These are phyloP conservation scores for Pseudochirops corinnae DNA, from an alignment of 2,797 vertebrate species.

Conservation along the genomic window DNA sequence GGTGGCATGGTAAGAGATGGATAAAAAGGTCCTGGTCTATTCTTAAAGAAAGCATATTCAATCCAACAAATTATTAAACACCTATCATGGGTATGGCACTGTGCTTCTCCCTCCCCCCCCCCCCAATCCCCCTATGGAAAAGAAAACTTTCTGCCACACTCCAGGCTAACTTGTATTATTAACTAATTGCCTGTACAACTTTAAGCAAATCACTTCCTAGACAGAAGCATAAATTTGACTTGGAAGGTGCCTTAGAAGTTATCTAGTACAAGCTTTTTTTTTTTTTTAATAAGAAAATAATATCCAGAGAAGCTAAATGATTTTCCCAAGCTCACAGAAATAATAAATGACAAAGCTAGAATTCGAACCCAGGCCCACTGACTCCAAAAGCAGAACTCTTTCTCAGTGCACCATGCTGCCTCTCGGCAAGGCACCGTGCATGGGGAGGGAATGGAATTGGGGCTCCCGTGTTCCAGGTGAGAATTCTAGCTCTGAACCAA, in stretches of 20 bases:
- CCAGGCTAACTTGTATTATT: background rate
- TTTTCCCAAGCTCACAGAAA: background rate
- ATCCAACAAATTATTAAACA: background rate
- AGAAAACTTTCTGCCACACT: background rate
- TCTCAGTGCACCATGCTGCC: too few species aligned
- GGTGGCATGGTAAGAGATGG: background rate
- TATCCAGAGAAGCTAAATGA: background rate
- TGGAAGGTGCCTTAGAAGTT: background rate
- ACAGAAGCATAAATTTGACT: background rate
- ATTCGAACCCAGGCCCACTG: background rate
- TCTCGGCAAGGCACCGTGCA: background rate
- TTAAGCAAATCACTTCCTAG: background rate
- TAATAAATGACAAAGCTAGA: background rate
- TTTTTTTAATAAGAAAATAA: background rate
- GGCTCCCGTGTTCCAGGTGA: background rate
- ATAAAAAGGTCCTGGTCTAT: background rate
- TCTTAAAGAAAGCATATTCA: background rate
- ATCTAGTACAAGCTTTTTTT: background rate
- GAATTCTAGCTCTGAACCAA: background rate
- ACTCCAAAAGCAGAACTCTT: background rate
- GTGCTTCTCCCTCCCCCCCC: too few species aligned
- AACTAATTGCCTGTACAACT: background rate
- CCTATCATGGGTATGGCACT: too few species aligned
- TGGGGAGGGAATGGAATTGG: background rate
- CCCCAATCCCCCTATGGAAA: background rate